Conservation (phyloP, 2,113 vertebrate genomes). For the Argyrosomus japonicus region DNA sequence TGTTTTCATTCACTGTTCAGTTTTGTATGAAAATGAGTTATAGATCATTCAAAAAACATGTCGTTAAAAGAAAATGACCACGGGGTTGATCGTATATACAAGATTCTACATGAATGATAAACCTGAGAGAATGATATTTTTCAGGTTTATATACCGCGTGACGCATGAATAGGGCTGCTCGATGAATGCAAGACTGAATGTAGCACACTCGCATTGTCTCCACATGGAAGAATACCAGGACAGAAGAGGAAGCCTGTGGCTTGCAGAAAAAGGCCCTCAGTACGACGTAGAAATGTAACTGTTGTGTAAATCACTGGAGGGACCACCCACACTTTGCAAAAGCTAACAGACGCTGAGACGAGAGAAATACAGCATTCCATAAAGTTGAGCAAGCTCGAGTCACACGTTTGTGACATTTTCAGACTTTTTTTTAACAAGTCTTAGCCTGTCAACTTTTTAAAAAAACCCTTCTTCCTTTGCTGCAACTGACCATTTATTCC, state of each 20-base stretch:
- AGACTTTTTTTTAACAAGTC: slow-evolving; percentile 43
- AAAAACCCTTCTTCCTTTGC: slow-evolving; percentile 20
- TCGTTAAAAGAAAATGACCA: slow-evolving; percentile 11
- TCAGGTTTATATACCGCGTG: not conserved
- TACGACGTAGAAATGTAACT: slow-evolving; percentile 58
- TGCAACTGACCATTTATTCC: slow-evolving; percentile 34
- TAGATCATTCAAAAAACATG: slow-evolving; percentile 6
- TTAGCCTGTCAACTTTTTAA: slow-evolving; percentile 6
- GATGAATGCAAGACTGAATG: slow-evolving; percentile 1
- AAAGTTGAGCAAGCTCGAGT: slow-evolving; percentile 50
- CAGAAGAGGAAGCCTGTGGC: slow-evolving; percentile 43
- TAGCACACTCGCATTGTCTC: slow-evolving; percentile 35
- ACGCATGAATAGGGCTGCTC: not conserved
- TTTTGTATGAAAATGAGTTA: slow-evolving; percentile 12
- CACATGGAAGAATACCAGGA: slow-evolving; percentile 51
- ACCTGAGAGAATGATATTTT: slow-evolving; percentile 18
- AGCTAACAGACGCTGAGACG: slow-evolving; percentile 47
- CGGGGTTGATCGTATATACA: not conserved
- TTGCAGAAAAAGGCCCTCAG: slow-evolving; percentile 57
- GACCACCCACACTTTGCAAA: slow-evolving; percentile 81
- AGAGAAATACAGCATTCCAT: slow-evolving; percentile 55
- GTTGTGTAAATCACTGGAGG: slow-evolving; percentile 56
- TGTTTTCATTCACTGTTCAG: slow-evolving; percentile 1
- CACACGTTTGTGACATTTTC: slow-evolving; percentile 50
- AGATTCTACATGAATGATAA: slow-evolving; percentile 32